Evolutionary conservation across 2,797 vertebrate species (phyloP).

Genomic region (Furcifer pardalis): DNA sequence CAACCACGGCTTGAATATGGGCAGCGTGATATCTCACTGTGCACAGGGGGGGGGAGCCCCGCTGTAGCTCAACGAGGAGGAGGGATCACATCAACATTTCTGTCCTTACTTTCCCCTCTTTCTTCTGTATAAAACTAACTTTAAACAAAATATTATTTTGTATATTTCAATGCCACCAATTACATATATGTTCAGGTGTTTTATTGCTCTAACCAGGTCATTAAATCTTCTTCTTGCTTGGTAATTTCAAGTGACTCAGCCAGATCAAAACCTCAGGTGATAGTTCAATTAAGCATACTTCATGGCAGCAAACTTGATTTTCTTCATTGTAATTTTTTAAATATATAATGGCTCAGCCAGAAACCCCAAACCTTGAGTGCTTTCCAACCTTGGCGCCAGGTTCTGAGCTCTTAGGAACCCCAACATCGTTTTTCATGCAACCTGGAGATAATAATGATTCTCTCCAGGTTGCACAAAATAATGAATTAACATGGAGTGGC

Average conservation of each 20-base stretch:
- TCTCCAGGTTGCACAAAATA: no score
- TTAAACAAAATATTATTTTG: neutral
- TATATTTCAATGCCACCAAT: neutral
- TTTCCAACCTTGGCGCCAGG: constrained; percentile 9
- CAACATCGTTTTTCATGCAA: neutral
- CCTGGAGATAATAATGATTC: neutral
- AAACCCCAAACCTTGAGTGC: neutral
- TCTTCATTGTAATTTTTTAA: constrained; percentile 27
- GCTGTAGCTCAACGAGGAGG: no score
- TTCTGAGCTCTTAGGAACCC: neutral
- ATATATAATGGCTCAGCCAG: constrained; percentile 2
- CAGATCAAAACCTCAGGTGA: constrained; percentile 2
- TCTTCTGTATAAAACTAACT: no score
- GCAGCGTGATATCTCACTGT: no score
- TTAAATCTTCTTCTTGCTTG: neutral
- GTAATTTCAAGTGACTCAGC: neutral
- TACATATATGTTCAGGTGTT: neutral
- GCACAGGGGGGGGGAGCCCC: no score
- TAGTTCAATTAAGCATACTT: neutral
- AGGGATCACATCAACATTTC: neutral
- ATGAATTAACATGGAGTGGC: neutral
- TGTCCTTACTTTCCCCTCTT: no score
- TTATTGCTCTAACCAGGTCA: neutral
- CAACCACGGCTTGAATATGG: no score
- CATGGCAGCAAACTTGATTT: neutral